These are phyloP conservation scores for Xiphias gladius DNA, from an alignment of 2,113 vertebrate species.

Conservation along the genomic window DNA sequence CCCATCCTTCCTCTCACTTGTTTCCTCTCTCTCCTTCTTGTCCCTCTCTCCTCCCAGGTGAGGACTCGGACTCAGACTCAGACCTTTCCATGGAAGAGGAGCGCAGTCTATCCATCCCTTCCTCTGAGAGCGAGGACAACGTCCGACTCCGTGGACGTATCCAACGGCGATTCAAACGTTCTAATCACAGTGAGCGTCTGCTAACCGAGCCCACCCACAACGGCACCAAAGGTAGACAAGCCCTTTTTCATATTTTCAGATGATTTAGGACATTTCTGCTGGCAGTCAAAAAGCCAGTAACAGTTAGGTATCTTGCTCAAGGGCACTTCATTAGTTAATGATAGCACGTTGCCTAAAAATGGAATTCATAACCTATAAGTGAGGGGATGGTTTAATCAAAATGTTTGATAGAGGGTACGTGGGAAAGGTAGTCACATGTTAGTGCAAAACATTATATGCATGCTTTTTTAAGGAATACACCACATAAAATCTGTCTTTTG, in stretches of 20 bases:
- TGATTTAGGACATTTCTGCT: background rate
- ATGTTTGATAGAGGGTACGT: too few relatives aligned
- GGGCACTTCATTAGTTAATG: background rate
- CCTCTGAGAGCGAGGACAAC: constrained; percentile 97
- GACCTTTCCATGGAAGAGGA: constrained; percentile 98
- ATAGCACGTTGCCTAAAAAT: background rate
- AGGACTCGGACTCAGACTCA: constrained; percentile 96
- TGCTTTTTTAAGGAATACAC: too few relatives aligned
- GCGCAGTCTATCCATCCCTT: constrained; percentile 95
- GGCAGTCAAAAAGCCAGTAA: background rate
- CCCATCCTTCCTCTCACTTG: background rate
- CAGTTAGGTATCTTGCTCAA: too few relatives aligned
- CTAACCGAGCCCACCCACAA: constrained; percentile 91
- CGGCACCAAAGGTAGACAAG: constrained; percentile 89
- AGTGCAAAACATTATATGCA: too few relatives aligned
- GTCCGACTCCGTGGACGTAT: constrained; percentile 93
- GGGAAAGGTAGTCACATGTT: too few relatives aligned
- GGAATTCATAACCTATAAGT: too few relatives aligned
- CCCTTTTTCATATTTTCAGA: background rate
- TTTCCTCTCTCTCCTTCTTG: background rate
- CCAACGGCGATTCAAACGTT: constrained; percentile 92
- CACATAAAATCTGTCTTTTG: too few relatives aligned
- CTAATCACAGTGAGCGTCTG: constrained; percentile 92
- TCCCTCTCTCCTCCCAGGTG: constrained; percentile 80
- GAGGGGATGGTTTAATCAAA: too few relatives aligned